phyloP scores from a whole-genome alignment of 2,113 vertebrate species.

The Labrus mixtus region DNA sequence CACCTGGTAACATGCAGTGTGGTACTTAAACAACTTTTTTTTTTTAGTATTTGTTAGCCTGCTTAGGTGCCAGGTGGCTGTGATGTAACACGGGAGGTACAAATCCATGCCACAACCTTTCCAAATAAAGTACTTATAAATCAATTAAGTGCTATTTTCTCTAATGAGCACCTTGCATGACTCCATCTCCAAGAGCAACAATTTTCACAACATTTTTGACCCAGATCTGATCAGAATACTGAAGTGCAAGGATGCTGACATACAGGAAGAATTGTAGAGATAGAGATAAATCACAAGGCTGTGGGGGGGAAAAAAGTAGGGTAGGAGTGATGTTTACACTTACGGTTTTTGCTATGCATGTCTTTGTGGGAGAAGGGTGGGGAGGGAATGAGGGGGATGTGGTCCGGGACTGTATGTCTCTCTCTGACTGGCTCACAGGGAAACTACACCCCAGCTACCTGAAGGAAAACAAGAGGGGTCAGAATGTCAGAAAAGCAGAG shows the following conservation, averaged over 20 bases:
- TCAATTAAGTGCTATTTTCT: constrained; percentile 37
- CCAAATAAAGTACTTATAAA: constrained; percentile 43
- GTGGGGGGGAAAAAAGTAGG: neutral
- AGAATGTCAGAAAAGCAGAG: constrained; percentile 44
- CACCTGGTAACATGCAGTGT: neutral
- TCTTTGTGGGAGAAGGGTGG: constrained; percentile 73
- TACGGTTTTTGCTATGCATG: constrained; percentile 87
- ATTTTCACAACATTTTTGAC: constrained; percentile 48
- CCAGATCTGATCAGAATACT: constrained; percentile 47
- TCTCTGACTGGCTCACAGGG: constrained; percentile 80
- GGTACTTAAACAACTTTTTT: constrained; percentile 24
- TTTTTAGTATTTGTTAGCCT: neutral
- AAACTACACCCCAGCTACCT: constrained; percentile 83
- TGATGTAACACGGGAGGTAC: constrained; percentile 20
- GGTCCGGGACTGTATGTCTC: constrained; percentile 74
- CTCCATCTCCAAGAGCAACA: constrained; percentile 27
- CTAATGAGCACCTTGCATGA: constrained; percentile 51
- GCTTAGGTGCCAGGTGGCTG: constrained; percentile 51
- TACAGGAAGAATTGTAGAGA: constrained; percentile 19
- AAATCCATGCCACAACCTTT: constrained; percentile 43
- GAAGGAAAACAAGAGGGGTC: constrained; percentile 69
- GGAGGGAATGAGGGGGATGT: constrained; percentile 60
- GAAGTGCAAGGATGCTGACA: constrained; percentile 33
- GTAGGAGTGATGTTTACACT: constrained; percentile 70
- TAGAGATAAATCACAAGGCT: constrained; percentile 35